phyloP scores from a whole-genome alignment of 92 coral and sea anemone species.

The Palythoa heliodiscus region DNA sequence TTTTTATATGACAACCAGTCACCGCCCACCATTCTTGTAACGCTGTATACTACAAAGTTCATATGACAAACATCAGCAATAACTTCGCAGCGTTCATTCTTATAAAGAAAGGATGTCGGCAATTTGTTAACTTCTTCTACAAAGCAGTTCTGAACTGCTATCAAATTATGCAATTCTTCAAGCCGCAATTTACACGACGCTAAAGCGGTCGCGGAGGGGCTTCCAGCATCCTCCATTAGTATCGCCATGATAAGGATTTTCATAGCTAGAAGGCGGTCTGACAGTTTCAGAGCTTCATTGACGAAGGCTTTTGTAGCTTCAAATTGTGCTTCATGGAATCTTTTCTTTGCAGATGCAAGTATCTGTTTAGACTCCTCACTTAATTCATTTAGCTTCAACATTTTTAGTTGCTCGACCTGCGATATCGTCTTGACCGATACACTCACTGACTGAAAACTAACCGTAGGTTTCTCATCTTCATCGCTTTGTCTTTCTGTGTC shows the following conservation, averaged over 20 bases:
- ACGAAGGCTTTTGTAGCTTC: not conserved
- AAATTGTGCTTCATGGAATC: not conserved
- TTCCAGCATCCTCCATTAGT: not conserved
- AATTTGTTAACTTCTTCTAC: not conserved
- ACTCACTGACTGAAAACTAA: no score
- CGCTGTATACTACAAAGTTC: not conserved
- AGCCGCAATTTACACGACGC: not conserved
- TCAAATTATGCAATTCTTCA: not conserved
- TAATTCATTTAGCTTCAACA: no score
- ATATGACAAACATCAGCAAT: not conserved
- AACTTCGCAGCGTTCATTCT: not conserved
- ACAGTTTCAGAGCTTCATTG: not conserved
- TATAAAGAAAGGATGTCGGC: not conserved
- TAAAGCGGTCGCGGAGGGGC: not conserved
- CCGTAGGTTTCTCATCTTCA: no score
- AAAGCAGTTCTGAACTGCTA: not conserved
- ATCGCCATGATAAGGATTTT: not conserved
- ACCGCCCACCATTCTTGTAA: not conserved
- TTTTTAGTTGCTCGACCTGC: no score
- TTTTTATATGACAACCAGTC: not conserved
- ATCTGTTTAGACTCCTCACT: no score
- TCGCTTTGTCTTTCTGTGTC: no score
- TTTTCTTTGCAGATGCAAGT: no score
- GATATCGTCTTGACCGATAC: no score
- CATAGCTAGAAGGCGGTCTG: not conserved